phyloP scores from a whole-genome alignment of 2,888 invertebrate genomes.

The Lepidonotus clava region DNA sequence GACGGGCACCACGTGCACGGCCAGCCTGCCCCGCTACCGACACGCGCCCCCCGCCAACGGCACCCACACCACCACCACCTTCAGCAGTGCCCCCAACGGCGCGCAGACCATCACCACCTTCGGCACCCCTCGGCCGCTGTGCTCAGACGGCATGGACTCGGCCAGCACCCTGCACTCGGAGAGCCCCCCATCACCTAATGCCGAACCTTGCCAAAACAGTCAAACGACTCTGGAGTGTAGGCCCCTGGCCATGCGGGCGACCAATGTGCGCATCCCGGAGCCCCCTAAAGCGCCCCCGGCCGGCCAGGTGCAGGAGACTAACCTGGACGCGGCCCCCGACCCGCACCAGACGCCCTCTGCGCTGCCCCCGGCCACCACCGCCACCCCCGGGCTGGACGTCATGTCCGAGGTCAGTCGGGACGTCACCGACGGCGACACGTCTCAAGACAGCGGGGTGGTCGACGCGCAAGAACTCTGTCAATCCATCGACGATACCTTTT shows the following conservation, averaged over 20 bases:
- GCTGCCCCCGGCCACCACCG: neutral
- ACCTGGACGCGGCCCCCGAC: neutral
- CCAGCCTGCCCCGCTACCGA: conserved; percentile 18
- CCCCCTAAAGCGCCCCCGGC: neutral
- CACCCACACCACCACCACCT: conserved; percentile 10
- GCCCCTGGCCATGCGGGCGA: neutral
- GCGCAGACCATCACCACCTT: conserved; percentile 35
- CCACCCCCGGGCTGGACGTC: neutral
- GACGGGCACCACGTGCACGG: neutral
- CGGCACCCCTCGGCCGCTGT: conserved; percentile 8
- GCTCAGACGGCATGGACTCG: conserved; percentile 18
- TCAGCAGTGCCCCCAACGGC: conserved; percentile 8
- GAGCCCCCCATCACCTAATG: neutral
- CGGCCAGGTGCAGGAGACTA: conserved; percentile 21
- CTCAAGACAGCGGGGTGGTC: conserved; percentile 43
- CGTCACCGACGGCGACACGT: conserved; percentile 49
- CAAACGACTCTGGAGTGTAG: conserved; percentile 8
- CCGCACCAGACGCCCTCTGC: neutral
- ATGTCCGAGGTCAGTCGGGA: neutral
- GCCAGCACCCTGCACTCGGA: neutral
- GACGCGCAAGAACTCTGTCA: conserved; percentile 46
- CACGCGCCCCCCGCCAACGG: neutral
- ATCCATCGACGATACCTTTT: conserved; percentile 38
- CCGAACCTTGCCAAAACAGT: neutral
- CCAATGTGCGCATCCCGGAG: conserved; percentile 34